These are phyloP conservation scores for Toxotes lorentzi DNA, from an alignment of 2,797 vertebrate species.

Conservation along the genomic window DNA sequence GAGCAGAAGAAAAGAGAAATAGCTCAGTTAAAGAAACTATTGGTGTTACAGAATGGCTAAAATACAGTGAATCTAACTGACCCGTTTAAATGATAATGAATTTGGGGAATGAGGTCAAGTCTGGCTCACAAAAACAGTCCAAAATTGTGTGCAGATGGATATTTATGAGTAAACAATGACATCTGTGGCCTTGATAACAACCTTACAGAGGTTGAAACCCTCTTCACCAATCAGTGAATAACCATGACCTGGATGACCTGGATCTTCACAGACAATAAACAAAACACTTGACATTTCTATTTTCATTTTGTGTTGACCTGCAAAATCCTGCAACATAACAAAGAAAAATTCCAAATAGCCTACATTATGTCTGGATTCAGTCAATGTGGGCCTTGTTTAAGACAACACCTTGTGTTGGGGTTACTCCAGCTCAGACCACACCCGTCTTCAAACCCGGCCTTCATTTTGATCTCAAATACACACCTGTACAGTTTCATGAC, in stretches of 20 bases:
- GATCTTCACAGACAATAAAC: conserved; percentile 15
- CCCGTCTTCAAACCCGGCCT: too few relatives aligned
- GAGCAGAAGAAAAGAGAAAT: conserved; percentile 34
- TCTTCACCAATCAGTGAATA: too few relatives aligned
- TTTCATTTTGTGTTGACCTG: conserved; percentile 47
- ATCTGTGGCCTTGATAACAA: too few relatives aligned
- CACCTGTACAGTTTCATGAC: too few relatives aligned
- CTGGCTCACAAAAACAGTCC: conserved; percentile 21
- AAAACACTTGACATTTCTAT: conserved; percentile 47
- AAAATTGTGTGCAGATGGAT: not conserved
- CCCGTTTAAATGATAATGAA: conserved; percentile 70
- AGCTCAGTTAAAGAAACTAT: conserved; percentile 16
- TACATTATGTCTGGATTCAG: not conserved
- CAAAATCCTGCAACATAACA: conserved; percentile 36
- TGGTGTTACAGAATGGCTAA: conserved; percentile 3
- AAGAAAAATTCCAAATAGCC: conserved; percentile 23
- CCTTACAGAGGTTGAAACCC: too few relatives aligned
- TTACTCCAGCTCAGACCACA: too few relatives aligned
- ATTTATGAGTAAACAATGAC: too few relatives aligned
- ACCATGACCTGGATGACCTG: too few relatives aligned
- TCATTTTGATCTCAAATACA: too few relatives aligned
- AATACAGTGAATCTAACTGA: conserved; percentile 16
- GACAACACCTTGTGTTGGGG: not conserved
- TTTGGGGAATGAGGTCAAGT: not conserved
- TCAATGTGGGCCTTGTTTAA: conserved; percentile 1